Evolutionary conservation across 2,888 invertebrate species (phyloP).

Genomic region (Crepidodera aurea): DNA sequence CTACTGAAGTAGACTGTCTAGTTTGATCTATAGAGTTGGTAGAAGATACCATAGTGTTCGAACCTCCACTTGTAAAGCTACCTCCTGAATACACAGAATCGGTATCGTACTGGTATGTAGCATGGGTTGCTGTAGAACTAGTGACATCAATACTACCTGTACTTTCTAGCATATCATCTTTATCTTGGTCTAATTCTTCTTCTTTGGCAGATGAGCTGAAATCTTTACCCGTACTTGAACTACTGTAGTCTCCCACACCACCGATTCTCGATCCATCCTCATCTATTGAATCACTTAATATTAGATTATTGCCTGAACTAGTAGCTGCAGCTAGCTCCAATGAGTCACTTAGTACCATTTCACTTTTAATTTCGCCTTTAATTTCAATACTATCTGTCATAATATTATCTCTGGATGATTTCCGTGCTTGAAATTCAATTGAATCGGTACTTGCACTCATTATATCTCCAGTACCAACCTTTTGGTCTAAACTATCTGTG

Average conservation of each 20-base stretch:
- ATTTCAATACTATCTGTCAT: conserved; percentile 68
- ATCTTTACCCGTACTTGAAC: conserved; percentile 63
- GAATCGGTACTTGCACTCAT: conserved; percentile 70
- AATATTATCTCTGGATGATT: conserved; percentile 55
- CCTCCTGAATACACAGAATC: conserved; percentile 88
- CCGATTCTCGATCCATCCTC: conserved; percentile 59
- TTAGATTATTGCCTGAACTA: conserved; percentile 48
- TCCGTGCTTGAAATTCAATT: conserved; percentile 62
- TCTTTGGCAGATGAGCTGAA: conserved; percentile 61
- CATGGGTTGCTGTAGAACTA: conserved; percentile 82
- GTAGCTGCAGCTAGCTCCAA: conserved; percentile 59
- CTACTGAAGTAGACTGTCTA: conserved; percentile 63
- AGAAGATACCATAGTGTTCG: conserved; percentile 85
- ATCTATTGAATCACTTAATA: conserved; percentile 63
- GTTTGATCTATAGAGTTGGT: conserved; percentile 73
- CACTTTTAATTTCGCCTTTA: conserved; percentile 57
- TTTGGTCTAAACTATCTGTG: conserved; percentile 73
- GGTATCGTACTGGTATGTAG: conserved; percentile 84
- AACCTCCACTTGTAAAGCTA: conserved; percentile 83
- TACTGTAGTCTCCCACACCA: conserved; percentile 59
- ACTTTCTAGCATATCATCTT: conserved; percentile 70
- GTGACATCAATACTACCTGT: conserved; percentile 80
- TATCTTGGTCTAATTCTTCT: conserved; percentile 48
- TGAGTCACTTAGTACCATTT: conserved; percentile 64
- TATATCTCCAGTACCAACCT: conserved; percentile 61